phyloP scores from a whole-genome alignment of 2,797 vertebrate genomes.

The Atherinosoma microstoma region DNA sequence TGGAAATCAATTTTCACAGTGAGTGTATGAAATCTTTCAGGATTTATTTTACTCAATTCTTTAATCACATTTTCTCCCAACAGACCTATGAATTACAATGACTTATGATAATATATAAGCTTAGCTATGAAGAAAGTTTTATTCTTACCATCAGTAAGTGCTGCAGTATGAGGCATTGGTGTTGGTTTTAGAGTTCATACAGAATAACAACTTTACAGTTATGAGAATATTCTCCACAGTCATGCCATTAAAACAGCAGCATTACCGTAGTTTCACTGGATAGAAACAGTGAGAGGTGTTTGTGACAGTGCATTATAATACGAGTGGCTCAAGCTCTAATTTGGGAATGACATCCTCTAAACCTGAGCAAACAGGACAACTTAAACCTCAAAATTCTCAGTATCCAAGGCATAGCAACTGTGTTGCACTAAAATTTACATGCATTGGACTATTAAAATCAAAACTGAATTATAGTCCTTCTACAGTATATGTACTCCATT shows the following conservation, averaged over 20 bases:
- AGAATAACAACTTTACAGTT: constrained; percentile 13
- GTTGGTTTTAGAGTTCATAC: constrained; percentile 15
- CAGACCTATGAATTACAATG: constrained; percentile 31
- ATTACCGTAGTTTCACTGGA: not conserved
- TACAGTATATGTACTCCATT: constrained; percentile 1
- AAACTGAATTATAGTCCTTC: constrained; percentile 5
- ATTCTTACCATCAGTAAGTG: constrained; percentile 17
- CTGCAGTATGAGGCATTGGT: not conserved
- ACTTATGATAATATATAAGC: constrained; percentile 31
- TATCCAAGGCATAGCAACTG: not conserved
- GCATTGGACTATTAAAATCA: constrained; percentile 2
- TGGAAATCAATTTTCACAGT: constrained; percentile 62
- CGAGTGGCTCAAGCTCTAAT: constrained; percentile 27
- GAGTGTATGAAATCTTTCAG: constrained; percentile 44
- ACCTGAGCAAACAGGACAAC: constrained; percentile 12
- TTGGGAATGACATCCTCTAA: not conserved
- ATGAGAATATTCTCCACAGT: constrained; percentile 1
- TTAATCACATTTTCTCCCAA: constrained; percentile 57
- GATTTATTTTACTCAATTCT: constrained; percentile 61
- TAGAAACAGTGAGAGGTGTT: not conserved
- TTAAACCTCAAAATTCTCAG: constrained; percentile 26
- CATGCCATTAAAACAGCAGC: not conserved
- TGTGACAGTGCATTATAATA: not conserved
- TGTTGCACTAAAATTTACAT: not conserved
- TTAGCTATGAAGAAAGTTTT: constrained; percentile 26